Percentiles rank a stretch among this genome's conserved stretches.
These are phyloP conservation scores for Digitonthophagus gazella DNA, from an alignment of 2,888 invertebrate genomes.

Conservation along the genomic window DNA sequence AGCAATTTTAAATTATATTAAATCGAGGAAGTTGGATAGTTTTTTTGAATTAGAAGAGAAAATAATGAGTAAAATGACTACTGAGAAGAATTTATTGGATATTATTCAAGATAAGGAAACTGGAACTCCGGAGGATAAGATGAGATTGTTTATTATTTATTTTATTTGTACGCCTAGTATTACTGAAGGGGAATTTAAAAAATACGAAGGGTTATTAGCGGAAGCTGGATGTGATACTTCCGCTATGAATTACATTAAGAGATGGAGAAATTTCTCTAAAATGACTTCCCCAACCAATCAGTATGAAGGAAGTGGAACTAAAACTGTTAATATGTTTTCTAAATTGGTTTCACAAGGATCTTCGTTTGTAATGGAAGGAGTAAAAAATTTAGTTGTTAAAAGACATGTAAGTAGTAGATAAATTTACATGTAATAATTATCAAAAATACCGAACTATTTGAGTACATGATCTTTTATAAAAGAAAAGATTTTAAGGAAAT, in stretches of 20 bases:
- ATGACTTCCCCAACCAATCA: constrained; percentile 73
- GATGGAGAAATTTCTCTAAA: constrained; percentile 86
- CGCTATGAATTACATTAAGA: constrained; percentile 83
- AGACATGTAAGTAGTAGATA: constrained; percentile 73
- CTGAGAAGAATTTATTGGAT: constrained; percentile 84
- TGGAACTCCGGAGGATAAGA: constrained; percentile 88
- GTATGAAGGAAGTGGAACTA: constrained; percentile 90
- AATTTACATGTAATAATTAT: too few relatives aligned
- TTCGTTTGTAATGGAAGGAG: constrained; percentile 99
- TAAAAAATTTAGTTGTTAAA: constrained; percentile 97
- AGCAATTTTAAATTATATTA: constrained; percentile 78
- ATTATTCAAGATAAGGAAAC: constrained; percentile 82
- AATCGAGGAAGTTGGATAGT: constrained; percentile 87
- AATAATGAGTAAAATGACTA: constrained; percentile 83
- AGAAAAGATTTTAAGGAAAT: too few relatives aligned
- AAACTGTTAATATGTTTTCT: constrained; percentile 97
- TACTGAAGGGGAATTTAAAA: constrained; percentile 79
- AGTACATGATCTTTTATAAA: too few relatives aligned
- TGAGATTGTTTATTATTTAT: constrained; percentile 89
- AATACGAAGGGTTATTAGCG: constrained; percentile 74
- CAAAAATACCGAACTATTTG: too few relatives aligned
- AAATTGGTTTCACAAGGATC: constrained; percentile 96
- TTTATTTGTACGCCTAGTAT: constrained; percentile 82
- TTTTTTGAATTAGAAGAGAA: constrained; percentile 98
- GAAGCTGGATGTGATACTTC: constrained; percentile 83